phyloP scores from a whole-genome alignment of 2,888 invertebrate genomes.

The Galerucella calmariensis region DNA sequence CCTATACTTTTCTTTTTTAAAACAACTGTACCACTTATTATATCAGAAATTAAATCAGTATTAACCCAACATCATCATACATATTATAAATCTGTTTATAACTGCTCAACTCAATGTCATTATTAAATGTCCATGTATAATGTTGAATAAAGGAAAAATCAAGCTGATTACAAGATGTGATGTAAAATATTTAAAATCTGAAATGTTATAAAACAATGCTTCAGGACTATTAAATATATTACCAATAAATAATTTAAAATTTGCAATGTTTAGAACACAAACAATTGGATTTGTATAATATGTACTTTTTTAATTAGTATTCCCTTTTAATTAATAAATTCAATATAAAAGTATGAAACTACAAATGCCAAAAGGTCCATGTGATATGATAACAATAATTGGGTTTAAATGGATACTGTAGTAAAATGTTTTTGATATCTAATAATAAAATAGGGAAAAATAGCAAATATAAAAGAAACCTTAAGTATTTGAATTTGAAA shows the following conservation, averaged over 20 bases:
- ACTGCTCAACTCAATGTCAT: not conserved
- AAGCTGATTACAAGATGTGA: not conserved
- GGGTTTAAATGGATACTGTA: no score
- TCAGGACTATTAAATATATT: constrained; percentile 4
- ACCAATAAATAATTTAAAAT: not conserved
- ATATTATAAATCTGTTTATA: not conserved
- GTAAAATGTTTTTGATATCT: no score
- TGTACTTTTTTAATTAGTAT: not conserved
- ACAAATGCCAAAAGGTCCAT: not conserved
- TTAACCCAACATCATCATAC: not conserved
- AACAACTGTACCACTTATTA: no score
- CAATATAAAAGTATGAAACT: not conserved
- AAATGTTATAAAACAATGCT: not conserved
- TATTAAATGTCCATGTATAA: no score
- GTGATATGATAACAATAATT: no score
- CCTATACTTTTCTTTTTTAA: no score
- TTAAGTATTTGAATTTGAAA: no score
- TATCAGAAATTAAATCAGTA: not conserved
- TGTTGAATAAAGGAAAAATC: no score
- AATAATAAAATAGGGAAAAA: no score
- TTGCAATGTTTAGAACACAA: constrained; percentile 1
- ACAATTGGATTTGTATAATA: not conserved
- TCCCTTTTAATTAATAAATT: not conserved
- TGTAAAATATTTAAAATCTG: constrained; percentile 3
- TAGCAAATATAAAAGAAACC: no score